phyloP scores from a whole-genome alignment of 2,113 vertebrate genomes.

The Dasyurus viverrinus region DNA sequence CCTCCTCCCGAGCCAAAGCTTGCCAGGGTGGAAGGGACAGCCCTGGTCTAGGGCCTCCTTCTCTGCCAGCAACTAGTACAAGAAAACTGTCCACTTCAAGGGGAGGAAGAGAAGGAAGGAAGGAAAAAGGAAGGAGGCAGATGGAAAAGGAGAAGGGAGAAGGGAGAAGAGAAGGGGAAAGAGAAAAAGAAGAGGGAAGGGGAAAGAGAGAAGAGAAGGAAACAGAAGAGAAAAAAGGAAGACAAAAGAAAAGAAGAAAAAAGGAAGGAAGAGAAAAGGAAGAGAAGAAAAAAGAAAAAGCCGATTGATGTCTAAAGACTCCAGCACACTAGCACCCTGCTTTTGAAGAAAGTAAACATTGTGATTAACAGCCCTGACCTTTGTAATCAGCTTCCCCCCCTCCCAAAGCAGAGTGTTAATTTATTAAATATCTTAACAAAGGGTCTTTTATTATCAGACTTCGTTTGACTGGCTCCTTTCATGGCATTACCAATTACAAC shows the following conservation, averaged over 20 bases:
- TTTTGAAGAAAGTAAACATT: slow-evolving; percentile 68
- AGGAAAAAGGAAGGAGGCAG: neutral
- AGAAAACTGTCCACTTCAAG: slow-evolving; percentile 62
- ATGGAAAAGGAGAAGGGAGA: accelerated
- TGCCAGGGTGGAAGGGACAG: neutral
- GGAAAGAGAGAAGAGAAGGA: too few relatives aligned
- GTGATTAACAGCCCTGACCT: slow-evolving; percentile 71
- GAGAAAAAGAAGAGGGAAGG: too few relatives aligned
- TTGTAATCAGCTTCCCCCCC: slow-evolving; percentile 71
- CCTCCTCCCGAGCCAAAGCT: slow-evolving; percentile 21
- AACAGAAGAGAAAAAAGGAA: too few relatives aligned
- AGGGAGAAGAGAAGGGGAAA: too few relatives aligned
- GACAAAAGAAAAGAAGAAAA: too few relatives aligned
- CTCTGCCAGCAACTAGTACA: slow-evolving; percentile 55
- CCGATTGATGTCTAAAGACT: slow-evolving; percentile 58
- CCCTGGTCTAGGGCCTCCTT: slow-evolving; percentile 62
- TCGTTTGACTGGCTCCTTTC: slow-evolving; percentile 73
- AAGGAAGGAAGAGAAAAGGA: too few relatives aligned
- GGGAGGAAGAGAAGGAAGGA: neutral
- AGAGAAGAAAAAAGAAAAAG: slow-evolving; percentile 50
- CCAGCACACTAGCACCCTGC: slow-evolving; percentile 56
- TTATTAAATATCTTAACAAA: slow-evolving; percentile 82
- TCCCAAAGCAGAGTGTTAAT: slow-evolving; percentile 68
- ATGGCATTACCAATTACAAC: slow-evolving; percentile 63
- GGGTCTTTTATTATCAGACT: slow-evolving; percentile 75